These are phyloP conservation scores for Tetramorium parvispinum DNA, from an alignment of 1,140 invertebrate genomes.

Conservation along the genomic window DNA sequence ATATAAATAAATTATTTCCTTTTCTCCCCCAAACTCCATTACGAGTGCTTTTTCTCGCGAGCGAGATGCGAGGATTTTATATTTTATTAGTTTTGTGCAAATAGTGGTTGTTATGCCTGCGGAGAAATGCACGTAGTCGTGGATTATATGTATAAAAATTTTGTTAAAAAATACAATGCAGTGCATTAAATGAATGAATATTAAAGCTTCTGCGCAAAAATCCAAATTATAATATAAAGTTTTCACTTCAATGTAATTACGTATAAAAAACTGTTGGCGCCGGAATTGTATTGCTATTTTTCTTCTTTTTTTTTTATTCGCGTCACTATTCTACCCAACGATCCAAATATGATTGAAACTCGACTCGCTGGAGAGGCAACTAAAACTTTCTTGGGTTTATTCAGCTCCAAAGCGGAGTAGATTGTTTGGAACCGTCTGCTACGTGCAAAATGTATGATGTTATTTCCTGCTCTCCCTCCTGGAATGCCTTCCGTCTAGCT, in stretches of 20 bases:
- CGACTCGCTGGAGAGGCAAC: constrained; percentile 6
- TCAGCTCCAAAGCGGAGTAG: constrained; percentile 44
- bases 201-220: constrained; percentile 1
- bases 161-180: constrained; percentile 16
- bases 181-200: not conserved
- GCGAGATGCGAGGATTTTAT: constrained; percentile 8
- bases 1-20: constrained; percentile 59
- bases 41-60: constrained; percentile 18
- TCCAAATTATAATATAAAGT: constrained; percentile 7
- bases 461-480: constrained; percentile 53
- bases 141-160: constrained; percentile 33
- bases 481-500: constrained; percentile 23
- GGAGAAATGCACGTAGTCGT: not conserved
- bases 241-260: constrained; percentile 11
- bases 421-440: constrained; percentile 58
- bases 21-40: constrained; percentile 8
- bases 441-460: constrained; percentile 58
- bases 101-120: constrained; percentile 23
- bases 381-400: constrained; percentile 47
- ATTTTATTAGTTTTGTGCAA: constrained; percentile 34
- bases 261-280: not conserved
- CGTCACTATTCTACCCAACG: not conserved
- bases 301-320: not conserved
- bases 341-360: constrained; percentile 45
- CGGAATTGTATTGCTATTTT: constrained; percentile 17